Conservation (phyloP, 2,113 vertebrate species). For the Pyrgilauda ruficollis region DNA sequence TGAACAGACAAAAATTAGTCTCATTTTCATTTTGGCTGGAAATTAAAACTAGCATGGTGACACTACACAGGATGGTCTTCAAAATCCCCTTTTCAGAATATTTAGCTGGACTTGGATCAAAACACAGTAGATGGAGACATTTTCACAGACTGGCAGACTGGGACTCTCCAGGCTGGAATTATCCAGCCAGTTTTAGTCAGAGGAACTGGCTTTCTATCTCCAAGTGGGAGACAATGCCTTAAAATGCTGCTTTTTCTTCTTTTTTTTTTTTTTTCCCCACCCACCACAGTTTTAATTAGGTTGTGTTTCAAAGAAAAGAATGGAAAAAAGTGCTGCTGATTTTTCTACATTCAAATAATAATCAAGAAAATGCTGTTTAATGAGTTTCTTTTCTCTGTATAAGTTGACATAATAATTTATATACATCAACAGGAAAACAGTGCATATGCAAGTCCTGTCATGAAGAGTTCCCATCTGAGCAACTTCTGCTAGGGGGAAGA, state of each 20-base stretch:
- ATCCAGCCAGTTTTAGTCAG: not conserved
- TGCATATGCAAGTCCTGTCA: not conserved
- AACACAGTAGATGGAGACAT: slow-evolving; percentile 29
- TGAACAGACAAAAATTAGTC: not conserved
- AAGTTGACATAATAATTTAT: not conserved
- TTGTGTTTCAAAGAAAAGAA: slow-evolving; percentile 22
- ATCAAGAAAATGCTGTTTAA: not conserved
- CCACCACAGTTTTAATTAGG: not conserved
- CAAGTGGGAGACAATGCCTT: slow-evolving; percentile 45
- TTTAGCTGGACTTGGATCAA: not conserved
- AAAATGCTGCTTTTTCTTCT: not conserved
- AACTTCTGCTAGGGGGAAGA: not conserved
- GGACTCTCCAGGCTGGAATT: not conserved
- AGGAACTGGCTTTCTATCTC: slow-evolving; percentile 26
- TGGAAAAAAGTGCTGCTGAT: not conserved
- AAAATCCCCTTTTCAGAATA: not conserved
- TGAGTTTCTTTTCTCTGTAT: not conserved
- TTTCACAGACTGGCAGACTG: not conserved
- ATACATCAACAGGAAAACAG: not conserved
- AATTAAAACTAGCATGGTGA: not conserved
- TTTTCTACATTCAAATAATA: not conserved
- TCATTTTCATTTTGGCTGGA: not conserved
- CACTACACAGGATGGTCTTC: not conserved
- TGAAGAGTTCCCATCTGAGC: not conserved
- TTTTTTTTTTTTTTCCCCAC: not conserved